A percentile compares a stretch with the other conserved stretches of the same genome.
Conservation (phyloP, 2,797 vertebrate genomes). For the Loriculus beryllinus region DNA sequence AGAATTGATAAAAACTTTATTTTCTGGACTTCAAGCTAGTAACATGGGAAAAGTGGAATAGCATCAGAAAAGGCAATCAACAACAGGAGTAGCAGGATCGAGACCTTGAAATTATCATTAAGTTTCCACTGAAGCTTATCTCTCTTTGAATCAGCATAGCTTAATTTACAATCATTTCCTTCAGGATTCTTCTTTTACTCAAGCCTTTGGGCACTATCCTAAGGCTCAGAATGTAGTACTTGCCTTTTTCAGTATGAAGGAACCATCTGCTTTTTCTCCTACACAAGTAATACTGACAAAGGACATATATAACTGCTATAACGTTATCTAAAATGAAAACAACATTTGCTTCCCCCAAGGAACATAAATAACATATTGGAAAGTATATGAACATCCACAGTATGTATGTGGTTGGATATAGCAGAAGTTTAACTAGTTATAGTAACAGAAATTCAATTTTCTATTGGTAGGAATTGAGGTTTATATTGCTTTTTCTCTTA, state of each 20-base stretch:
- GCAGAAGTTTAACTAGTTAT: background rate
- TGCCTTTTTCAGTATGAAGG: conserved; percentile 49
- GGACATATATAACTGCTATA: conserved; percentile 49
- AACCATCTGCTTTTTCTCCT: conserved; percentile 63
- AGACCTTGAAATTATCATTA: background rate
- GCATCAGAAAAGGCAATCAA: background rate
- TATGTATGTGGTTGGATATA: background rate
- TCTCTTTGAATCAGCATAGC: background rate
- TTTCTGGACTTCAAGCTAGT: background rate
- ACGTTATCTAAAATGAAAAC: conserved; percentile 38
- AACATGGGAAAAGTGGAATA: background rate
- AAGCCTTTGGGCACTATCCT: background rate
- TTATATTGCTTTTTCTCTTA: background rate
- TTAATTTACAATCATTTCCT: background rate
- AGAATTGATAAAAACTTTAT: background rate
- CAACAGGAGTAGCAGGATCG: background rate
- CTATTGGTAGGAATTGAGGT: background rate
- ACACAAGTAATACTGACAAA: conserved; percentile 65
- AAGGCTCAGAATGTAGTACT: conserved; percentile 34
- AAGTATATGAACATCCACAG: conserved; percentile 52
- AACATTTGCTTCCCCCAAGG: conserved; percentile 49
- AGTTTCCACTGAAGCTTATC: background rate
- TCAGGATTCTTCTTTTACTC: background rate
- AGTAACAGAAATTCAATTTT: background rate
- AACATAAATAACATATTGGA: conserved; percentile 68